Evolutionary conservation across 2,888 invertebrate genomes (phyloP), one percentile per base, ranked within the genome.

Genomic region (Stratiomys singularior): DNA sequence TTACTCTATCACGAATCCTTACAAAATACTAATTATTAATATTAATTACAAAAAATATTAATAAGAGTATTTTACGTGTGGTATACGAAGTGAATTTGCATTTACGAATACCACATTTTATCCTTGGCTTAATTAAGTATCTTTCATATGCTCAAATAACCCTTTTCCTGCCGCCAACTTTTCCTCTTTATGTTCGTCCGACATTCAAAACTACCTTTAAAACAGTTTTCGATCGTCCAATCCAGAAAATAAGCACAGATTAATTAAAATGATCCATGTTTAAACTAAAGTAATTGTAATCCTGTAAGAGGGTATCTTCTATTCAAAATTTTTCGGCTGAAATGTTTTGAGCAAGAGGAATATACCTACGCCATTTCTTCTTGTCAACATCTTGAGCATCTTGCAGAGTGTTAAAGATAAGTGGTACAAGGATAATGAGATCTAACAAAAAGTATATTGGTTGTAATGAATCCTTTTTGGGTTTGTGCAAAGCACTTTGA

Each of bases 341-440:
- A 25, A 60, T 60, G 15, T 28, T 21, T 37, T 28, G 11, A 0
- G 56, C 27, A 72, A 28, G 56, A 18, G 56, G 71, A 28, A 44
- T 28, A 18, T 30, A 28, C 56, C 15, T n/a, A n/a, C n/a, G n/a
- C 23, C 56, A 72, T 72, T 72, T 15, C 47, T 13, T 46, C 27
- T 18, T 27, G n/a, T n/a, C 52, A 64, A n/a, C 28, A 4, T 9
- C 15, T 52, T 15, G 15, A n/a, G 3, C 52, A n/a, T 52, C 52
- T 9, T 13, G 18, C 5, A 21, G 67, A 74, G 74, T 23, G 74
- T 37, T 74, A 60, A 60, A 11, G 28, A 23, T 37, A 58, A 74
- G 58, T 58, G 74, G 74, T 74, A 47, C 52, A 74, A 60, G 74
- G 74, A 74, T 74, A 74, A 74, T 74, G 58, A 74, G 74, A 74